Evolutionary conservation across 2,113 vertebrate species (phyloP), one percentile per base, ranked within the genome.

Genomic region (Carassius auratus): DNA sequence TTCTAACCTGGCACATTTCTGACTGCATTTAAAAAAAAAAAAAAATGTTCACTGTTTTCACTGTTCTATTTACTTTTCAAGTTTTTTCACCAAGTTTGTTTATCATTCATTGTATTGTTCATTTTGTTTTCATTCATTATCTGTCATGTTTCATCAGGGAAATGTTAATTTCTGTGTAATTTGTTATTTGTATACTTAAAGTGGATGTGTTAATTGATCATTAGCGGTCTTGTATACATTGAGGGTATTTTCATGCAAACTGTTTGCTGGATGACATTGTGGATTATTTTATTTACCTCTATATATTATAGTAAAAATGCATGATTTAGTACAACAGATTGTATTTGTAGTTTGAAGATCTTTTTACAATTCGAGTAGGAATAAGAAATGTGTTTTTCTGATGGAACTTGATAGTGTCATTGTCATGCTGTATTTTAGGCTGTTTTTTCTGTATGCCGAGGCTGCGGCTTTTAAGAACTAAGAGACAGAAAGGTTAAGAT

Each of bases 171-270:
- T 48, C 12, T 73, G 19, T 73, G 38, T 83, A 83, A 38, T 73
- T 69, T 71, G 50, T 38, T 73, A 73, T 83, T 82, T 82, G n/a
- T 81, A 8, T 81, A 81, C 79, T 48, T 71, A 19, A 38, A 71
- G 79, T 66, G 80, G 62, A 26, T 55, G 26, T 71, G 26, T 50
- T 82, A 71, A 82, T 82, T 82, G 80, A 57, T 82, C 80, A 82
- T 82, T 82, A 82, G 64, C 38, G 19, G 45, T 14, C 64, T 68
- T 71, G 64, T 82, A 33, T 55, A 55, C 62, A 68, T 48, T 82
- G 48, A 55, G 48, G 4, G 2, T n/a, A 55, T 71, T 82, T 81
- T 50, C 64, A 71, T 82, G 66, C 45, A n/a, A 9, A 71, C 3
- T 13, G 64, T 5, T 82, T 9, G 48, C 45, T 55, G 26, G 3